A percentile compares a stretch with the other conserved stretches of the same genome.
phyloP scores from a whole-genome alignment of 2,888 invertebrate genomes.

The Spisula subtruncata region DNA sequence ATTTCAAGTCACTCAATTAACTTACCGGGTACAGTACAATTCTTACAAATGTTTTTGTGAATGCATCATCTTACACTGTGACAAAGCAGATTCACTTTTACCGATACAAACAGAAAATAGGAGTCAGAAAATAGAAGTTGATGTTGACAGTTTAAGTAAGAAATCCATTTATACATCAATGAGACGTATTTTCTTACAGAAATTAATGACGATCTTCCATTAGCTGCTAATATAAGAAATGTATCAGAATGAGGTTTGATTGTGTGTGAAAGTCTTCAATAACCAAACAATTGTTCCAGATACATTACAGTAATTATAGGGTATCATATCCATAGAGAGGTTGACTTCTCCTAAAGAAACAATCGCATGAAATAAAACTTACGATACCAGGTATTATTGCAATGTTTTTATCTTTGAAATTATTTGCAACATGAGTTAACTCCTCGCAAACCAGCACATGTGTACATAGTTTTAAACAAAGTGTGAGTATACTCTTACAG shows the following conservation, averaged over 20 bases:
- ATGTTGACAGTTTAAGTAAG: neutral
- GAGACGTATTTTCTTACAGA: neutral
- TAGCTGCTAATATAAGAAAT: conserved; percentile 3
- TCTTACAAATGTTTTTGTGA: too few relatives aligned
- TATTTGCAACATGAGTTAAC: too few relatives aligned
- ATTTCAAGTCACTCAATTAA: too few relatives aligned
- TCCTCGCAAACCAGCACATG: too few relatives aligned
- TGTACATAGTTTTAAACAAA: too few relatives aligned
- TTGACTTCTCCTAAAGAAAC: too few relatives aligned
- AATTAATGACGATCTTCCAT: conserved; percentile 13
- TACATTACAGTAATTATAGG: neutral
- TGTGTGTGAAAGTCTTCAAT: neutral
- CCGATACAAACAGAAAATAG: neutral
- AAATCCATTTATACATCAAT: neutral
- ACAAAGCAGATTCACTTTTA: neutral
- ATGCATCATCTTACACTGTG: neutral
- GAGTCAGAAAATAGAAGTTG: neutral
- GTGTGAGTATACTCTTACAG: too few relatives aligned
- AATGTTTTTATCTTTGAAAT: too few relatives aligned
- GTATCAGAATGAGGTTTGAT: neutral
- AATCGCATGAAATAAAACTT: too few relatives aligned
- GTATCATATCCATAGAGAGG: too few relatives aligned
- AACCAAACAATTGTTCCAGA: neutral
- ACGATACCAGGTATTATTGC: too few relatives aligned
- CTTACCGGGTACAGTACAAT: too few relatives aligned